Conservation (phyloP, 1,140 invertebrate species). For the Orchesella cincta region DNA sequence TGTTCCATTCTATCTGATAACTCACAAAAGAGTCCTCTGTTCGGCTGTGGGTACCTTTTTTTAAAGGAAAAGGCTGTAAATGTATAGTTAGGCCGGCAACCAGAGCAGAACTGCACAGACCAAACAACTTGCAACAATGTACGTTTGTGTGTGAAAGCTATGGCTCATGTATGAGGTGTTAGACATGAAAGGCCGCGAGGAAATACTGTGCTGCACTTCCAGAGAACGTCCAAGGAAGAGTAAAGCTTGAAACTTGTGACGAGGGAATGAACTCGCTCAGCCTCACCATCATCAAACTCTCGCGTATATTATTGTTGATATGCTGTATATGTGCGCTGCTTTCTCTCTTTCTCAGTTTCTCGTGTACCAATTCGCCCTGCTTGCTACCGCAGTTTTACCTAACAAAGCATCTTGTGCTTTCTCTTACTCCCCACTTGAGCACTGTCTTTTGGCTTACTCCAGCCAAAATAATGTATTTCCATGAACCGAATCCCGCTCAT, state of each 20-base stretch:
- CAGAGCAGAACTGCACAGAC: background rate
- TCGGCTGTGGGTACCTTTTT: too few species aligned
- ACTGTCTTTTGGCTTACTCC: background rate
- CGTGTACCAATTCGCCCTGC: conserved; percentile 2
- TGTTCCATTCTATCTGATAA: background rate
- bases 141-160: too few species aligned
- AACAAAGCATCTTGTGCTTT: background rate
- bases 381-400: background rate
- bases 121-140: background rate
- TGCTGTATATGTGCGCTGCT: background rate
- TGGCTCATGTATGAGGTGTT: too few species aligned
- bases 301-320: background rate
- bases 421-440: too few species aligned
- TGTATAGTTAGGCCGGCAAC: background rate
- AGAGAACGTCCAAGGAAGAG: background rate
- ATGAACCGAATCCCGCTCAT: background rate
- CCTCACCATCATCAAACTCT: background rate
- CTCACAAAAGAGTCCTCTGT: background rate
- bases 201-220: too few species aligned
- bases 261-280: background rate
- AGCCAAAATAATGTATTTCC: conserved; percentile 16
- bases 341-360: background rate
- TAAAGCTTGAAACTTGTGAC: background rate
- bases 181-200: too few species aligned
- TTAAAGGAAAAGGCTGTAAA: background rate